Base-by-base conservation (phyloP, 1,140 invertebrate species). In the Scaptomyza pallida region DNA sequence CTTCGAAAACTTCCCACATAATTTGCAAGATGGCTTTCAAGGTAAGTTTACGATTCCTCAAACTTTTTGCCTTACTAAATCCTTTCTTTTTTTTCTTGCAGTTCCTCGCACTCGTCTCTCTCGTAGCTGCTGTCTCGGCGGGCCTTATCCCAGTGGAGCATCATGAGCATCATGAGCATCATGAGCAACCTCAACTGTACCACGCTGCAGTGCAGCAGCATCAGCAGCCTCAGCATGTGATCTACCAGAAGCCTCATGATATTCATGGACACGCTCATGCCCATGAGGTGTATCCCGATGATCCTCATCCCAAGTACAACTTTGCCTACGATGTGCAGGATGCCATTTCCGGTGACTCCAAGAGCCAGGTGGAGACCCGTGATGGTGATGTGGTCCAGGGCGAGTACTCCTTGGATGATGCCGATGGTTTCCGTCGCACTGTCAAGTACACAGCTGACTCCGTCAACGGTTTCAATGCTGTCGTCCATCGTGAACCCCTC, bases 311-410 rank as follows among this genome's bases (percentile, higher is more conserved):
- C 59, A 92, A 93, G 73, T 93, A 93, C 91, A 91, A 89, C 64
- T 93, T 91, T 71, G 92, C 89, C 37, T 93, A 93, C 60, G 90
- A 92, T 54, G 91, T 93, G 13, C 90, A 93, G 76, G 93, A 94
- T 79, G 90, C 92, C 9, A 77, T 92, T 54, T 94, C 92, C 51
- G 93, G 94, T 1, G 93, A 94, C 73, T 92, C 92, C 67, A 94
- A 94, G 91, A 92, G 91, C 56, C 93, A 94, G 70, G 90, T 92
- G 62, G 93, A 94, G 91, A 92, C 90, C 48, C 91, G 93, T 21
- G 92, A 93, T n/a, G 94, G 94, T 12, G 93, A 94, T 81, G 91
- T 92, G 9, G 93, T 94, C 35, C 92, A 91, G 69, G 91, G 80
- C 26, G 78, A 83, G 81, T 82, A 89, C 78, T 79, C 92, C 8